These are phyloP conservation scores for Scaptomyza flava DNA, from an alignment of 2,888 invertebrate genomes.

Conservation along the genomic window DNA sequence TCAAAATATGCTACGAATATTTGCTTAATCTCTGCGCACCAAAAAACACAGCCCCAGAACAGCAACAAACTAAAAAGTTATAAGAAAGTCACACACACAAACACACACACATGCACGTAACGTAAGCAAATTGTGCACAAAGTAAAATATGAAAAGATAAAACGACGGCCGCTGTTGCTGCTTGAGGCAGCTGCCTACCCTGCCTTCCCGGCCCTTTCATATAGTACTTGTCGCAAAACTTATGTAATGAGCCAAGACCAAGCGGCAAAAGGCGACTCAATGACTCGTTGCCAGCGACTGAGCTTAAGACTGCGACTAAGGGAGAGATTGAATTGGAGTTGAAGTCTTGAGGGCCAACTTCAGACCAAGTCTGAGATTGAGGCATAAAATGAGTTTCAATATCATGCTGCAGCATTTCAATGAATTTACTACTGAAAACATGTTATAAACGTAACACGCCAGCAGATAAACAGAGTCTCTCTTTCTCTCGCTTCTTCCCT, in stretches of 20 bases:
- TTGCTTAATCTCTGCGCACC: slow-evolving; percentile 67
- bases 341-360: slow-evolving; percentile 8
- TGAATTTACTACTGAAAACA: slow-evolving; percentile 46
- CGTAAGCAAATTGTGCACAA: slow-evolving; percentile 66
- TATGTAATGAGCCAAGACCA: slow-evolving; percentile 66
- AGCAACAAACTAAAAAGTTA: slow-evolving; percentile 73
- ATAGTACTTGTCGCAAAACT: slow-evolving; percentile 50
- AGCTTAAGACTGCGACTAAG: slow-evolving; percentile 3
- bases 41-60: slow-evolving; percentile 38
- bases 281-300: slow-evolving; percentile 27
- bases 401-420: slow-evolving; percentile 66
- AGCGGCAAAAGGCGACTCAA: slow-evolving; percentile 43
- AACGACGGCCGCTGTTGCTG: slow-evolving; percentile 35
- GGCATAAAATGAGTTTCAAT: slow-evolving; percentile 56
- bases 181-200: slow-evolving; percentile 17
- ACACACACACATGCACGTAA: slow-evolving; percentile 13
- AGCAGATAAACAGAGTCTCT: background rate
- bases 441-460: slow-evolving; percentile 45
- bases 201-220: background rate
- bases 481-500: background rate
- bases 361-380: slow-evolving; percentile 32
- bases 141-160: slow-evolving; percentile 60
- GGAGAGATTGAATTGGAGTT: slow-evolving; percentile 15
- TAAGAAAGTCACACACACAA: slow-evolving; percentile 58
- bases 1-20: slow-evolving; percentile 61